Evolutionary conservation across 2,888 invertebrate species (phyloP).

Genomic region (Melolontha melolontha): DNA sequence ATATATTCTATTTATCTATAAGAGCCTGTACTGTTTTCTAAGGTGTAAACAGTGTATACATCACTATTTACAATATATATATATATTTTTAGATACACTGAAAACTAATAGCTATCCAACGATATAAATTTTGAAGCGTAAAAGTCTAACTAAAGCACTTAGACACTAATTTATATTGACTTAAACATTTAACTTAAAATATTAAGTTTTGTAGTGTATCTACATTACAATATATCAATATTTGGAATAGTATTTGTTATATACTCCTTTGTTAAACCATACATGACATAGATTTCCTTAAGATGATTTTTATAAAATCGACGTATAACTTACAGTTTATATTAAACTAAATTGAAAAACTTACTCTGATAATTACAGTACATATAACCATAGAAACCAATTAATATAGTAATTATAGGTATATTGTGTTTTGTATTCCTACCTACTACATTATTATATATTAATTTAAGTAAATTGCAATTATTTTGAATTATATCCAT

Average conservation of each 20-base stretch:
- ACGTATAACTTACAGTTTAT: conserved; percentile 40
- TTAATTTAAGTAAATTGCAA: conserved; percentile 1
- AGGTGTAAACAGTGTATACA: too few species aligned
- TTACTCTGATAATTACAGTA: conserved; percentile 24
- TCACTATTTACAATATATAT: too few species aligned
- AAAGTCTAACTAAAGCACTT: too few species aligned
- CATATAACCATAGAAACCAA: background rate
- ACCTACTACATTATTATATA: conserved; percentile 7
- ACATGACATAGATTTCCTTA: conserved; percentile 17
- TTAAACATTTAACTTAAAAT: too few species aligned
- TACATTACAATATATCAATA: conserved; percentile 15
- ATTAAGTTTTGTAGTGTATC: background rate
- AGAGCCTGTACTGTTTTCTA: too few species aligned
- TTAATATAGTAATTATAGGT: background rate
- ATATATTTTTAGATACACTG: too few species aligned
- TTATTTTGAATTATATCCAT: background rate
- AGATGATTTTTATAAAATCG: conserved; percentile 42
- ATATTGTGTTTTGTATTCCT: too few species aligned
- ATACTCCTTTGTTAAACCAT: background rate
- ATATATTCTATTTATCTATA: too few species aligned
- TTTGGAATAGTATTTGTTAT: background rate
- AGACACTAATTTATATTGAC: too few species aligned
- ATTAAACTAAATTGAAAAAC: conserved; percentile 36
- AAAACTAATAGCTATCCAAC: too few species aligned
- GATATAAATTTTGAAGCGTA: too few species aligned